Conservation (phyloP, 2,888 invertebrate genomes). For the Malthinus seriepunctatus region DNA sequence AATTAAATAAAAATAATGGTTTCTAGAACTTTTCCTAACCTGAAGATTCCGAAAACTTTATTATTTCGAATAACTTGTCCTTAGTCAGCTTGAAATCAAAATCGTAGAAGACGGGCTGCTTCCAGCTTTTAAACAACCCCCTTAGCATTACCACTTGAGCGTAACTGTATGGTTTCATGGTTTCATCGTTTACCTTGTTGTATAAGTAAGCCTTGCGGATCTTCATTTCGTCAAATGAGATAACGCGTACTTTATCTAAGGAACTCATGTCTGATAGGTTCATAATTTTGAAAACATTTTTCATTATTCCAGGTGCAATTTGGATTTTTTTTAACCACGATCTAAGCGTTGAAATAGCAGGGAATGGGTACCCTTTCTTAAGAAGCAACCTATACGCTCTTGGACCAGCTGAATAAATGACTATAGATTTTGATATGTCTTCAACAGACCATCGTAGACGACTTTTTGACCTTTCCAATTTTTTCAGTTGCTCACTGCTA, state of each 20-base stretch:
- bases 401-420: constrained; percentile 24
- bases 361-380: constrained; percentile 31
- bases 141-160: constrained; percentile 29
- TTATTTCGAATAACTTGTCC: constrained; percentile 26
- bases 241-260: constrained; percentile 25
- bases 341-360: constrained; percentile 28
- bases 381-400: constrained; percentile 26
- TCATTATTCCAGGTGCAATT: constrained; percentile 23
- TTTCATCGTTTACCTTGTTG: constrained; percentile 31
- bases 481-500: constrained; percentile 10
- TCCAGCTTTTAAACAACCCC: constrained; percentile 32
- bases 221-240: constrained; percentile 35
- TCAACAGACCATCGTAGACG: constrained; percentile 20
- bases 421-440: constrained; percentile 30
- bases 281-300: constrained; percentile 21
- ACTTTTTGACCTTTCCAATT: constrained; percentile 3
- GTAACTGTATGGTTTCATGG: constrained; percentile 28
- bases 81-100: constrained; percentile 34
- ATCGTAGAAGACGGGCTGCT: constrained; percentile 34
- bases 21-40: too few relatives aligned
- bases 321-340: constrained; percentile 27
- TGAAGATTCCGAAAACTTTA: too few relatives aligned
- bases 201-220: constrained; percentile 25
- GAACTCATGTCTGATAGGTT: constrained; percentile 14
- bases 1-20: too few relatives aligned